Percentiles rank a stretch among this genome's conserved stretches.
Conservation (phyloP, 2,113 vertebrate species). For the Dermatemys mawii region DNA sequence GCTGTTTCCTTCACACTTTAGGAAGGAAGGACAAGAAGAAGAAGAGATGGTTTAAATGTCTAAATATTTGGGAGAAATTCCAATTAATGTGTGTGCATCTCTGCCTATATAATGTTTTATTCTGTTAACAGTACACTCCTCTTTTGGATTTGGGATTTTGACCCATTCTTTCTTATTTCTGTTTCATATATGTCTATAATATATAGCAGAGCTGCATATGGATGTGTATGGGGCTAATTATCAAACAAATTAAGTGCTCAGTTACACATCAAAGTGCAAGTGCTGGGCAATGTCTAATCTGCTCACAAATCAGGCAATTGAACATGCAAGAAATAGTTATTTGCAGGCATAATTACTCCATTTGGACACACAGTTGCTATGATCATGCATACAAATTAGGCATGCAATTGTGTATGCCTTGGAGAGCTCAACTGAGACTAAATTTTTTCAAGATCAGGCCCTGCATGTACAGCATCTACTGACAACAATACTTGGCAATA, state of each 20-base stretch:
- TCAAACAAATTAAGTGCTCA: neutral
- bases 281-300: neutral
- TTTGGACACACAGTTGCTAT: neutral
- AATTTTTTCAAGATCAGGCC: conserved; percentile 2
- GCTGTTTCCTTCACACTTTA: neutral
- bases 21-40: neutral
- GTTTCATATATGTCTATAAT: neutral
- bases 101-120: fast-evolving
- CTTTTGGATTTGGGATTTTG: neutral
- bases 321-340: neutral
- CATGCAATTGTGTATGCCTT: neutral
- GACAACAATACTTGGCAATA: conserved; percentile 4
- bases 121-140: neutral
- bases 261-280: neutral
- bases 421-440: neutral
- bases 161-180: neutral
- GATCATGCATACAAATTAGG: neutral
- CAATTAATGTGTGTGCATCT: fast-evolving
- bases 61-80: conserved; percentile 3
- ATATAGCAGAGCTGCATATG: fast-evolving
- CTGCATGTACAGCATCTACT: neutral
- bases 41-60: neutral
- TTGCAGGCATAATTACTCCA: neutral
- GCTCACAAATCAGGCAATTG: neutral
- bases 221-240: neutral